A percentile compares a stretch with the other conserved stretches of the same genome.
Evolutionary conservation across 53 echinoderm and acorn worm species (phyloP).

Genomic region (Holothuria leucospilota): DNA sequence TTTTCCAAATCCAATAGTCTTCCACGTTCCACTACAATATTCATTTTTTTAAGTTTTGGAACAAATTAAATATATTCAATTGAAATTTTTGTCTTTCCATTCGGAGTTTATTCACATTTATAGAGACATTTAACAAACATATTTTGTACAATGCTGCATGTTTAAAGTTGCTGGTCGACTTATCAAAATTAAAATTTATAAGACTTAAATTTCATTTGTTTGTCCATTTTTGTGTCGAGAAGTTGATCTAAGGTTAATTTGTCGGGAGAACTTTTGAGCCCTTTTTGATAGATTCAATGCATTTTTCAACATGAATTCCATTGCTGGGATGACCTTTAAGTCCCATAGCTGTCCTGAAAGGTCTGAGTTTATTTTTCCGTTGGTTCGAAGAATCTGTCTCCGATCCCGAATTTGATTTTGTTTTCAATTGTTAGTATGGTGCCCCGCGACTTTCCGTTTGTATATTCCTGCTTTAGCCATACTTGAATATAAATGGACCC

Average conservation of each 20-base stretch:
- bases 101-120: neutral
- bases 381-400: no score
- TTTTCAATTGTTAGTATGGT: no score
- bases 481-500: no score
- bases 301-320: neutral
- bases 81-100: neutral
- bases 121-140: neutral
- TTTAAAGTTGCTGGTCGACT: constrained; percentile 30
- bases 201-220: neutral
- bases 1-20: no score
- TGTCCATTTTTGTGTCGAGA: neutral
- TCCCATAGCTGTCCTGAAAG: neutral
- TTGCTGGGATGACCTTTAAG: no score
- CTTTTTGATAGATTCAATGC: neutral
- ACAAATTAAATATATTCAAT: no score
- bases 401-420: no score
- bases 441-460: no score
- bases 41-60: no score
- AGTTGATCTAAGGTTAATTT: neutral
- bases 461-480: no score
- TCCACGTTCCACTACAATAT: no score
- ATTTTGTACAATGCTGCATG: neutral
- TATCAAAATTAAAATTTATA: neutral
- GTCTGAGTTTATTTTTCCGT: no score
- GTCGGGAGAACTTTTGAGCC: neutral